A percentile compares a stretch with the other conserved stretches of the same genome.
Conservation (phyloP, 2,888 invertebrate species). For the Thelaira solivaga region DNA sequence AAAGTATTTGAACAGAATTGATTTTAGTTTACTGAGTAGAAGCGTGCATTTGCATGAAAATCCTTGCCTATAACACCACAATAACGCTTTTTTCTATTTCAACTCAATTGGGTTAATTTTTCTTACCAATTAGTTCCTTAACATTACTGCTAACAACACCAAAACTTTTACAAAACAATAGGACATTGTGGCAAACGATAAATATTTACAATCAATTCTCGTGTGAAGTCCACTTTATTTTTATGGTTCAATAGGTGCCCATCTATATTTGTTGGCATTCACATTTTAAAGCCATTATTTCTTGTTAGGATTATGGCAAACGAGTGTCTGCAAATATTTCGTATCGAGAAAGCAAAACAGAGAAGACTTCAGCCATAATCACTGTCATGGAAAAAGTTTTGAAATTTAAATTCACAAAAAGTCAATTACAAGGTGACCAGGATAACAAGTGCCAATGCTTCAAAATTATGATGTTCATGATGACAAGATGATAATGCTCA, state of each 20-base stretch:
- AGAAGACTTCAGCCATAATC: not conserved
- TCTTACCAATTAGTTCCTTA: not conserved
- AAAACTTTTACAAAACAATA: not conserved
- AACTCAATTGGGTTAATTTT: not conserved
- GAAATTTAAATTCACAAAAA: not conserved
- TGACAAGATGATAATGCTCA: not conserved
- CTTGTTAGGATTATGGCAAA: not conserved
- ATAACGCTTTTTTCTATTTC: not conserved
- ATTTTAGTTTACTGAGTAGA: no score
- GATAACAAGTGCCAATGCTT: not conserved
- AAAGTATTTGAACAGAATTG: no score
- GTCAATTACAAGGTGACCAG: not conserved
- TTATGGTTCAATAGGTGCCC: conserved; percentile 9
- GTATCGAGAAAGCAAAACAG: not conserved
- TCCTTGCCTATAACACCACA: no score
- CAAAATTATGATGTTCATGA: not conserved
- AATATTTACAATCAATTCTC: conserved; percentile 21
- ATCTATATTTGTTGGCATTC: not conserved
- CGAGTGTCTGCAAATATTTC: conserved; percentile 1
- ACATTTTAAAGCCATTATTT: conserved; percentile 16
- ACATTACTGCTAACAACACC: not conserved
- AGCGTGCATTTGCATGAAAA: no score
- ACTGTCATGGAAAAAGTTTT: conserved; percentile 6
- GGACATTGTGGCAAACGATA: not conserved
- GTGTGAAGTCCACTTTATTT: conserved; percentile 4